These are phyloP conservation scores for Dryadula phaetusa DNA, from an alignment of 2,888 invertebrate species.

Conservation along the genomic window DNA sequence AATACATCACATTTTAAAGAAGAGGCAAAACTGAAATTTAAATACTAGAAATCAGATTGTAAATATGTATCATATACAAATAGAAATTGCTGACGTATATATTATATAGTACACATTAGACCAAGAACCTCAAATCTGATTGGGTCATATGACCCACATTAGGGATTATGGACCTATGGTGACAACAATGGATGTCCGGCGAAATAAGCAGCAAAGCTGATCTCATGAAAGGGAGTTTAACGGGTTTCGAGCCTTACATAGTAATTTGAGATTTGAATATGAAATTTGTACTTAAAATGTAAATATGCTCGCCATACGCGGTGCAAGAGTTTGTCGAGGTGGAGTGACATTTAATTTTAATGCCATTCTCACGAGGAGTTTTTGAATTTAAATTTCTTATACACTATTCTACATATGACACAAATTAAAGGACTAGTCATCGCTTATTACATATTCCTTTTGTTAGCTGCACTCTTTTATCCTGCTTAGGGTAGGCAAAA, in stretches of 20 bases:
- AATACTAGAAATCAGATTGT: too few species aligned
- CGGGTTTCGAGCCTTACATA: background rate
- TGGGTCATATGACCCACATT: conserved; percentile 9
- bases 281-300: conserved; percentile 4
- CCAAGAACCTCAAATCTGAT: background rate
- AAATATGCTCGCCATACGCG: background rate
- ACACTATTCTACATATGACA: background rate
- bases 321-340: background rate
- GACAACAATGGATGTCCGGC: conserved; percentile 19
- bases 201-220: conserved; percentile 7
- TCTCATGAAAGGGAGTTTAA: conserved; percentile 9
- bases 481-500: too few species aligned
- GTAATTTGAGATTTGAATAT: conserved; percentile 1
- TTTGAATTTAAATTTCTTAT: background rate
- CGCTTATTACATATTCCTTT: too few species aligned
- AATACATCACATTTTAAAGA: too few species aligned
- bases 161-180: conserved; percentile 14
- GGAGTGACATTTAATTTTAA: conserved; percentile 5
- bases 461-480: too few species aligned
- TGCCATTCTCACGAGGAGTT: background rate
- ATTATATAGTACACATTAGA: background rate
- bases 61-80: too few species aligned
- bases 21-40: too few species aligned
- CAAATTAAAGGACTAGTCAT: background rate
- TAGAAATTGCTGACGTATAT: background rate